Evolutionary conservation across 53 echinoderm and acorn worm genomes (phyloP).

Genomic region (Temnopleurus reevesii): DNA sequence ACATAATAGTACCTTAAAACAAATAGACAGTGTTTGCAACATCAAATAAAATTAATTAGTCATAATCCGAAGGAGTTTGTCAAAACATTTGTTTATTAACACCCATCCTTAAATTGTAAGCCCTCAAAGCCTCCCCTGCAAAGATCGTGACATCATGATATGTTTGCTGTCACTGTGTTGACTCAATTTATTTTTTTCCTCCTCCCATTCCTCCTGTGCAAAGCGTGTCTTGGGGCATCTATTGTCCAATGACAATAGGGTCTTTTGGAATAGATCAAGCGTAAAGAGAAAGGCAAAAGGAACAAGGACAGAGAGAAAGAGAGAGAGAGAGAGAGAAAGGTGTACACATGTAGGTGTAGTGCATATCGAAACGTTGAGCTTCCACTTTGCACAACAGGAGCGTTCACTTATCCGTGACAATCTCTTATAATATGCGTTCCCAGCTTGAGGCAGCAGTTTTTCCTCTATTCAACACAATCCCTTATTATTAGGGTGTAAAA

Average conservation of each 20-base stretch:
- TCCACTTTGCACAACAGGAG: background rate
- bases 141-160: background rate
- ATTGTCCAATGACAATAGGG: slow-evolving; percentile 19
- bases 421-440: background rate
- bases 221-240: background rate
- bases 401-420: slow-evolving; percentile 24
- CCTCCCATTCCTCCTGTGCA: slow-evolving; percentile 31
- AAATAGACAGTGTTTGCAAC: too few species aligned
- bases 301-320: slow-evolving; percentile 1
- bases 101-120: too few species aligned
- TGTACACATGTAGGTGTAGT: background rate
- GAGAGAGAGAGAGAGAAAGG: background rate
- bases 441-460: background rate
- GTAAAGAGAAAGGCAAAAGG: background rate
- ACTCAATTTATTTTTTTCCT: background rate
- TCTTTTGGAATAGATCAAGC: slow-evolving; percentile 14
- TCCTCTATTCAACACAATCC: background rate
- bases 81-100: too few species aligned
- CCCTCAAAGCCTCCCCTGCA: background rate
- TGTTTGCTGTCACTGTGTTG: background rate
- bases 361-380: background rate
- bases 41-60: too few species aligned
- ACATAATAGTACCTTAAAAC: too few species aligned
- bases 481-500: slow-evolving; percentile 15
- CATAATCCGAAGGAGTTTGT: too few species aligned